These are phyloP conservation scores for Xerus rutilus DNA, from an alignment of 2,797 vertebrate genomes.

Conservation along the genomic window DNA sequence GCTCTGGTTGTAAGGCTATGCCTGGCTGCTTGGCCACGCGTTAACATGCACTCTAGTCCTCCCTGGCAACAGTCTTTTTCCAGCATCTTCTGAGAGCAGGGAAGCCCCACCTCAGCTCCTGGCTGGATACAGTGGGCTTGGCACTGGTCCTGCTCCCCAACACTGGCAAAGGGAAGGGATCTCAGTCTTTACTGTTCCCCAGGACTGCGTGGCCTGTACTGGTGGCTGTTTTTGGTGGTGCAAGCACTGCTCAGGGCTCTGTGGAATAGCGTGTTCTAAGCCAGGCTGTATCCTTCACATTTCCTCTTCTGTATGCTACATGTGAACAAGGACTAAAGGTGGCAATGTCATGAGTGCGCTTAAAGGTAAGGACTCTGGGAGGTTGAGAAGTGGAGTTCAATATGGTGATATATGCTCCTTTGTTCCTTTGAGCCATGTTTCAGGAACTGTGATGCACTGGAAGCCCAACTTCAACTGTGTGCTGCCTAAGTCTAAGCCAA, in stretches of 20 bases:
- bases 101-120: not conserved
- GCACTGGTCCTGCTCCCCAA: not conserved
- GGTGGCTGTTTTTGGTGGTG: not conserved
- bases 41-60: fast-evolving
- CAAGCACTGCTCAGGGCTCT: not conserved
- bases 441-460: fast-evolving
- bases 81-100: not conserved
- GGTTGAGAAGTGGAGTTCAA: not conserved
- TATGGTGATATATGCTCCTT: fast-evolving
- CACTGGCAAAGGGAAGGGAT: not conserved
- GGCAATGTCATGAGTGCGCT: fast-evolving
- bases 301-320: not conserved
- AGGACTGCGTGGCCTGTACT: fast-evolving
- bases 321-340: not conserved
- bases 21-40: not conserved
- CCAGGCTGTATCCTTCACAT: not conserved
- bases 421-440: too few species aligned
- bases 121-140: fast-evolving
- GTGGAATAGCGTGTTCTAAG: fast-evolving
- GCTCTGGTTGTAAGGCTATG: not conserved
- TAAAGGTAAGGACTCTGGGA: too few species aligned
- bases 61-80: not conserved
- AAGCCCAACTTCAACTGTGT: fast-evolving
- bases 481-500: fast-evolving
- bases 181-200: fast-evolving